These are phyloP conservation scores for Amblyjoppa proteus DNA, from an alignment of 2,888 invertebrate species.

Conservation along the genomic window DNA sequence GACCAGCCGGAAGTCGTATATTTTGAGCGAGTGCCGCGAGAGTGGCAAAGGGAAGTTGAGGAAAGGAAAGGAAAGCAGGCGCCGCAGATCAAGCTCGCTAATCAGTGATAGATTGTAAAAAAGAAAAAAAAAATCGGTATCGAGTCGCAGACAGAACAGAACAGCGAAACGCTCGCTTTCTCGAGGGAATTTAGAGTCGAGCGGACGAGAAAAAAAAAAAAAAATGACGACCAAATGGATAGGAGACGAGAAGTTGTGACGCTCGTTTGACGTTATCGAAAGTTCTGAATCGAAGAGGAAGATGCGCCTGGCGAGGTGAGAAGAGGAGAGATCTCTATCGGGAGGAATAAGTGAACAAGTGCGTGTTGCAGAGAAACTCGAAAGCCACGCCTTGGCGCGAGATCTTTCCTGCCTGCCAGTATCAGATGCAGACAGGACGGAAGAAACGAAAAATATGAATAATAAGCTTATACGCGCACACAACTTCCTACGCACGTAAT, in stretches of 20 bases:
- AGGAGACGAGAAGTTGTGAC: slow-evolving; percentile 48
- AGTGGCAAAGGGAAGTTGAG: slow-evolving; percentile 34
- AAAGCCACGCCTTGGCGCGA: slow-evolving; percentile 65
- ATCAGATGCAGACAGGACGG: slow-evolving; percentile 67
- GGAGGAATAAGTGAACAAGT: slow-evolving; percentile 46
- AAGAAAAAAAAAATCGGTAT: not conserved
- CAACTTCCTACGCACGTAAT: slow-evolving; percentile 43
- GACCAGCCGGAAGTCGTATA: slow-evolving; percentile 65
- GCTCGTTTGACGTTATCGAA: slow-evolving; percentile 67
- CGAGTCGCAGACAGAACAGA: slow-evolving; percentile 7
- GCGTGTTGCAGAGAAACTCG: slow-evolving; percentile 34
- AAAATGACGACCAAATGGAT: slow-evolving; percentile 19
- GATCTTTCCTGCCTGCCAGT: slow-evolving; percentile 52
- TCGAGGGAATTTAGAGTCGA: slow-evolving; percentile 32
- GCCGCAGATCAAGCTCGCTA: slow-evolving; percentile 52
- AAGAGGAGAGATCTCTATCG: slow-evolving; percentile 53
- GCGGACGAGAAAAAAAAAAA: not conserved
- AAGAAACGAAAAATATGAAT: slow-evolving; percentile 66
- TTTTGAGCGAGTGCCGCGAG: slow-evolving; percentile 40
- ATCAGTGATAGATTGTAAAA: slow-evolving; percentile 63
- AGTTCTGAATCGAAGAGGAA: slow-evolving; percentile 60
- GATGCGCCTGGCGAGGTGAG: slow-evolving; percentile 59
- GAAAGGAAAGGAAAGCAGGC: slow-evolving; percentile 15
- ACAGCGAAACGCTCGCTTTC: slow-evolving; percentile 48
- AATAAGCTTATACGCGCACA: slow-evolving; percentile 58